A percentile compares a stretch with the other conserved stretches of the same genome.
Conservation (phyloP, 2,113 vertebrate species). For the Chloebia gouldiae region DNA sequence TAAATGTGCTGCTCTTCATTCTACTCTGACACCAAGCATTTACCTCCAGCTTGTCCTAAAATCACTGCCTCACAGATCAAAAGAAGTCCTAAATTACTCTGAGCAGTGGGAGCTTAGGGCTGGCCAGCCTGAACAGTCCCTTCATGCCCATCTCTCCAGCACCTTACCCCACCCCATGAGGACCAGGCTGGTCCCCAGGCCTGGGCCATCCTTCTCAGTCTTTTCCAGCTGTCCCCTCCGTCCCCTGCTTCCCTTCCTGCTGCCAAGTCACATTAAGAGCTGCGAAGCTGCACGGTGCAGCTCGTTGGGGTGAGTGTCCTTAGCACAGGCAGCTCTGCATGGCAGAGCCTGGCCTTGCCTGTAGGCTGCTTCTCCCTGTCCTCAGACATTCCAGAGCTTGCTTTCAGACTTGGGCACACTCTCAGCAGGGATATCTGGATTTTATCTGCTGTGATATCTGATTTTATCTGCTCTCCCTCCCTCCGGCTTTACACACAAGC, state of each 20-base stretch:
- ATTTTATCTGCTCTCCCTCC: not conserved
- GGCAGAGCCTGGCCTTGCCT: not conserved
- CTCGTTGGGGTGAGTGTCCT: not conserved
- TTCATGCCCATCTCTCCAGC: not conserved
- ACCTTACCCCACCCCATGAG: accelerated
- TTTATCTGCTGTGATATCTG: not conserved
- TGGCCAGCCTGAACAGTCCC: not conserved
- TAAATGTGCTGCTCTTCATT: not conserved
- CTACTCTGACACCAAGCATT: not conserved
- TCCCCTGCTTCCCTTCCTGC: not conserved
- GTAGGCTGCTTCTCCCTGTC: not conserved
- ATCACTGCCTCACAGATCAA: not conserved
- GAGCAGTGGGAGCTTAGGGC: not conserved
- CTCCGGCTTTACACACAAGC: not conserved
- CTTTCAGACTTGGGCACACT: not conserved
- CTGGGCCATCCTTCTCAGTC: not conserved
- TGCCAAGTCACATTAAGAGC: slow-evolving; percentile 2
- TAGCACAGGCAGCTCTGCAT: not conserved
- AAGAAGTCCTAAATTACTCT: accelerated
- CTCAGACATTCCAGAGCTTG: not conserved
- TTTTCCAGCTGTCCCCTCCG: not conserved
- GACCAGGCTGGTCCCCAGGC: not conserved
- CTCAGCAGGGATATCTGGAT: not conserved
- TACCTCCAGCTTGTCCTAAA: not conserved
- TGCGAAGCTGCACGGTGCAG: not conserved